phyloP scores from a whole-genome alignment of 2,797 vertebrate genomes.

The Gymnodraco acuticeps region DNA sequence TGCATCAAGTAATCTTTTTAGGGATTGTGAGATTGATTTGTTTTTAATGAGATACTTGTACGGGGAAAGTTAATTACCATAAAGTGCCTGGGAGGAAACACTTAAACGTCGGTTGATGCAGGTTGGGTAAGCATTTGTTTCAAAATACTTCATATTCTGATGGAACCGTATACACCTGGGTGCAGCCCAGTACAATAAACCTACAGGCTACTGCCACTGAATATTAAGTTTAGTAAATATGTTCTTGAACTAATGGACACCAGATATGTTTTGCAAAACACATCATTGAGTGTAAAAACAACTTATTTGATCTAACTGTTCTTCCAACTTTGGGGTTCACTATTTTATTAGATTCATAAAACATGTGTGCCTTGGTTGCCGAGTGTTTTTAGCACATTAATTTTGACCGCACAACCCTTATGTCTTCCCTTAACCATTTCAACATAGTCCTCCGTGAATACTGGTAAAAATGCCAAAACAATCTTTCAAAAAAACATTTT shows the following conservation, averaged over 20 bases:
- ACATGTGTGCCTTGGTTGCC: slow-evolving; percentile 1
- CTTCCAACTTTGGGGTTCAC: slow-evolving; percentile 15
- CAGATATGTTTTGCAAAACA: slow-evolving; percentile 21
- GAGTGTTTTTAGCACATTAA: no score
- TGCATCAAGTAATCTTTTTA: slow-evolving; percentile 47
- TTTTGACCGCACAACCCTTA: no score
- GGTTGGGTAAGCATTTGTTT: slow-evolving; percentile 1
- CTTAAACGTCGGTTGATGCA: slow-evolving; percentile 2
- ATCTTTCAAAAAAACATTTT: no score
- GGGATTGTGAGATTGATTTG: slow-evolving; percentile 20
- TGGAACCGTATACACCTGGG: background rate
- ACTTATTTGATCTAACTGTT: slow-evolving; percentile 47
- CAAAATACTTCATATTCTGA: slow-evolving; percentile 7
- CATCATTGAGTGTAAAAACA: slow-evolving; percentile 30
- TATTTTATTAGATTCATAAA: slow-evolving; percentile 55
- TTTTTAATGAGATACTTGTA: slow-evolving; percentile 43
- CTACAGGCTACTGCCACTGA: slow-evolving; percentile 5
- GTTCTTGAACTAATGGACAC: slow-evolving; percentile 13
- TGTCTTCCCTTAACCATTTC: no score
- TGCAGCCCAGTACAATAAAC: background rate
- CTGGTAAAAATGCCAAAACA: no score
- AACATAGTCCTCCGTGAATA: no score
- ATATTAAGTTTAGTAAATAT: slow-evolving; percentile 8
- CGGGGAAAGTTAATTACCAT: slow-evolving; percentile 24
- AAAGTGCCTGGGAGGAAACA: slow-evolving; percentile 27